phyloP scores from a whole-genome alignment of 2,888 invertebrate genomes.

The Hirudinaria manillensis region DNA sequence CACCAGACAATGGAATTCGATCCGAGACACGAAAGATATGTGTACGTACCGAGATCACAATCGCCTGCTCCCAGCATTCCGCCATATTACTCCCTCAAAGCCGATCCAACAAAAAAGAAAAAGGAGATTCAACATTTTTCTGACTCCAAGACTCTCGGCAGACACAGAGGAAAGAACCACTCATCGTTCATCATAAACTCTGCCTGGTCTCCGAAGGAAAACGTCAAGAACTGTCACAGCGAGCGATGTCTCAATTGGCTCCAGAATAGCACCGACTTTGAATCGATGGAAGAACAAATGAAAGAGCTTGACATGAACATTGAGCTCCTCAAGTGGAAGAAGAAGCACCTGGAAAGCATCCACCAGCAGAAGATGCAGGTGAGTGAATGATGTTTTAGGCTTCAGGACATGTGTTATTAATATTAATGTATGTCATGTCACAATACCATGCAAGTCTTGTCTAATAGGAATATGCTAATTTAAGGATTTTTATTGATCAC shows the following conservation, averaged over 20 bases:
- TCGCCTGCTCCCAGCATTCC: conserved; percentile 1
- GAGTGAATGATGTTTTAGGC: not conserved
- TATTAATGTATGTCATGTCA: not conserved
- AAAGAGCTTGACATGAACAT: conserved; percentile 29
- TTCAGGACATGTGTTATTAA: not conserved
- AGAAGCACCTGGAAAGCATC: conserved; percentile 29
- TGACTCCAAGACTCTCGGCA: conserved; percentile 13
- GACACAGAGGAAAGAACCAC: not conserved
- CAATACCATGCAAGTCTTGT: not conserved
- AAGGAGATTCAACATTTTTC: not conserved
- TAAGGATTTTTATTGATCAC: too few species aligned
- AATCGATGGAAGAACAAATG: conserved; percentile 21
- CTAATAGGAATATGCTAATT: too few species aligned
- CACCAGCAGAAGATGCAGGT: conserved; percentile 30
- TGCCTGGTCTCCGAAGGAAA: not conserved
- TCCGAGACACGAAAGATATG: not conserved
- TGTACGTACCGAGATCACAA: not conserved
- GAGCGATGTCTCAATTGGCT: conserved; percentile 28
- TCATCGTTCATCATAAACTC: not conserved
- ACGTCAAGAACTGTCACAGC: not conserved
- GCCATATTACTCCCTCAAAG: not conserved
- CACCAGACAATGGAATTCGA: not conserved
- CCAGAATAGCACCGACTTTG: not conserved
- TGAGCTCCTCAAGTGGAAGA: conserved; percentile 29
- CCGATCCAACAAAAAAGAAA: not conserved